Evolutionary conservation across 2,888 invertebrate genomes (phyloP).

Genomic region (Byasa hedistus): DNA sequence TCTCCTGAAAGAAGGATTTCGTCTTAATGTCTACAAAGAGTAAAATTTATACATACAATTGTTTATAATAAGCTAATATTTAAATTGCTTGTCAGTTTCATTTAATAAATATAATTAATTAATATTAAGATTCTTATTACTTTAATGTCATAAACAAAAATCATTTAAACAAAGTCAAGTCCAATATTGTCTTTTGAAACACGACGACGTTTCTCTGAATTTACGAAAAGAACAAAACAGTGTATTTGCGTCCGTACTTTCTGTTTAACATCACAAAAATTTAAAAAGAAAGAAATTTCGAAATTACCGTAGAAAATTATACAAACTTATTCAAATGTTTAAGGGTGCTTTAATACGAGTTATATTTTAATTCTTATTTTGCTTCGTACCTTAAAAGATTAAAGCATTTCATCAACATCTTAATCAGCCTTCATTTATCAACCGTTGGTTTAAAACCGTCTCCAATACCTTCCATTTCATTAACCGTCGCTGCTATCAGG

Average conservation of each 20-base stretch:
- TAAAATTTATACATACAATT: too few relatives aligned
- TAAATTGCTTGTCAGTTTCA: too few relatives aligned
- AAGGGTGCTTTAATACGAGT: neutral
- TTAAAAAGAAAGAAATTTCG: neutral
- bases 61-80: too few relatives aligned
- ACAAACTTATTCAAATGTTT: neutral
- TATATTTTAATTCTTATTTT: neutral
- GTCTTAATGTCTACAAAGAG: too few relatives aligned
- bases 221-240: conserved; percentile 4
- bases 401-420: neutral
- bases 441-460: too few relatives aligned
- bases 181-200: neutral
- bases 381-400: neutral
- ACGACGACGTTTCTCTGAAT: neutral
- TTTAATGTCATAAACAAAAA: neutral
- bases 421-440: too few relatives aligned
- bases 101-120: neutral
- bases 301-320: neutral
- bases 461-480: too few relatives aligned
- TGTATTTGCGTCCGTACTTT: neutral
- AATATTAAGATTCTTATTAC: neutral
- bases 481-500: too few relatives aligned
- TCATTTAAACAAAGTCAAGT: conserved; percentile 3
- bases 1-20: too few relatives aligned
- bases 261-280: neutral